These are phyloP conservation scores for Recurvirostra avosetta DNA, from an alignment of 2,113 vertebrate genomes.

Conservation along the genomic window DNA sequence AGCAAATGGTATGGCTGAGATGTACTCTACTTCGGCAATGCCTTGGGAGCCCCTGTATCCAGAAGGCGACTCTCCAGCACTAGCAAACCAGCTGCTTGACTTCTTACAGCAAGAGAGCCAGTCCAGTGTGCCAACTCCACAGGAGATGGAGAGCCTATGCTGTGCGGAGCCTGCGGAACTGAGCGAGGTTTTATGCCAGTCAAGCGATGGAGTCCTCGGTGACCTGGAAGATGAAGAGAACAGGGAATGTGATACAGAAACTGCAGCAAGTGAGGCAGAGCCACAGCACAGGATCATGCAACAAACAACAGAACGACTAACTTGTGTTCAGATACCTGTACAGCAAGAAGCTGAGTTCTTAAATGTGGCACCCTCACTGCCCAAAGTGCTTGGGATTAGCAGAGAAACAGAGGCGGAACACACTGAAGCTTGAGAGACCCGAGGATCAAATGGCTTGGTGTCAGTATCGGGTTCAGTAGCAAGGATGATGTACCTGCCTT, in stretches of 20 bases:
- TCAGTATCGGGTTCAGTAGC: neutral
- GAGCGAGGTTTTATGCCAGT: rapidly evolving
- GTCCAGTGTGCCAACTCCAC: rapidly evolving
- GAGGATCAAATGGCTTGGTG: neutral
- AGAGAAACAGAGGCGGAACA: neutral
- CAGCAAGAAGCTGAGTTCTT: neutral
- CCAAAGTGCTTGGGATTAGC: neutral
- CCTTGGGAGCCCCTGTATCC: neutral
- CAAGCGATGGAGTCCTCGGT: rapidly evolving
- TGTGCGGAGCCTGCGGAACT: neutral
- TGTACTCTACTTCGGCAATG: rapidly evolving
- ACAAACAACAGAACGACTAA: rapidly evolving
- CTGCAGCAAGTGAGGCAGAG: neutral
- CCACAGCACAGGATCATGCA: neutral
- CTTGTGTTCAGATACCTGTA: neutral
- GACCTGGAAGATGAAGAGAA: neutral
- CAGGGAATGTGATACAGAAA: neutral
- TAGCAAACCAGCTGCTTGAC: neutral
- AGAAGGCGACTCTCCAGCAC: neutral
- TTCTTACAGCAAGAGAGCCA: neutral
- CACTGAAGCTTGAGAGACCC: neutral
- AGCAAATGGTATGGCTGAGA: neutral
- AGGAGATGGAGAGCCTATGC: neutral
- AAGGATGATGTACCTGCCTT: neutral
- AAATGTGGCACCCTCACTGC: rapidly evolving